A percentile compares a stretch with the other conserved stretches of the same genome.
Evolutionary conservation across 2,888 invertebrate species (phyloP).

Genomic region (Electrophaes corylata): DNA sequence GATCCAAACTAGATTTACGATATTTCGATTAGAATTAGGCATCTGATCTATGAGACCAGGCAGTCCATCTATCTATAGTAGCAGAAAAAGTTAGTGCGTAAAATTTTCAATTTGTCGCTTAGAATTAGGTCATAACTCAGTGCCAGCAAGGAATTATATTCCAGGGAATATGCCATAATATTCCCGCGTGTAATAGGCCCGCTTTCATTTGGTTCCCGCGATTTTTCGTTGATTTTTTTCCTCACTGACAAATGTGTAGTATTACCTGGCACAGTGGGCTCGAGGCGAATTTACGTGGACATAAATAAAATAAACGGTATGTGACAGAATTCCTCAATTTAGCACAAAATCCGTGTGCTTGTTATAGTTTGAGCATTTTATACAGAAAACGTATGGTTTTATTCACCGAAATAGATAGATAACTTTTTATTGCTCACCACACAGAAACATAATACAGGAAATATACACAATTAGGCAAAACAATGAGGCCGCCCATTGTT

Average conservation of each 20-base stretch:
- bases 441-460: too few relatives aligned
- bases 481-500: too few relatives aligned
- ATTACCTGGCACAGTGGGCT: constrained; percentile 44
- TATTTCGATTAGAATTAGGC: too few relatives aligned
- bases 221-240: constrained; percentile 45
- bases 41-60: too few relatives aligned
- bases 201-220: constrained; percentile 42
- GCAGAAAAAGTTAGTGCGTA: background rate
- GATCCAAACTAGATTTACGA: too few relatives aligned
- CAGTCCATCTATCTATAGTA: too few relatives aligned
- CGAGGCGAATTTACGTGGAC: constrained; percentile 1
- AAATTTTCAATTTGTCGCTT: constrained; percentile 20
- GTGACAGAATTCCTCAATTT: background rate
- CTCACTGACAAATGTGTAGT: constrained; percentile 50
- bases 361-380: background rate
- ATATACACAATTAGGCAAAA: too few relatives aligned
- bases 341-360: background rate
- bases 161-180: constrained; percentile 11
- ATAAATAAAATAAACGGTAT: background rate
- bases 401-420: too few relatives aligned
- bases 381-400: background rate
- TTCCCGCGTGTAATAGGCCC: constrained; percentile 39
- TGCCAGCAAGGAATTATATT: constrained; percentile 13
- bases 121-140: constrained; percentile 20
- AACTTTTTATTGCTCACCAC: too few relatives aligned